Conservation (phyloP, 2,797 vertebrate species). For the Manis javanica region DNA sequence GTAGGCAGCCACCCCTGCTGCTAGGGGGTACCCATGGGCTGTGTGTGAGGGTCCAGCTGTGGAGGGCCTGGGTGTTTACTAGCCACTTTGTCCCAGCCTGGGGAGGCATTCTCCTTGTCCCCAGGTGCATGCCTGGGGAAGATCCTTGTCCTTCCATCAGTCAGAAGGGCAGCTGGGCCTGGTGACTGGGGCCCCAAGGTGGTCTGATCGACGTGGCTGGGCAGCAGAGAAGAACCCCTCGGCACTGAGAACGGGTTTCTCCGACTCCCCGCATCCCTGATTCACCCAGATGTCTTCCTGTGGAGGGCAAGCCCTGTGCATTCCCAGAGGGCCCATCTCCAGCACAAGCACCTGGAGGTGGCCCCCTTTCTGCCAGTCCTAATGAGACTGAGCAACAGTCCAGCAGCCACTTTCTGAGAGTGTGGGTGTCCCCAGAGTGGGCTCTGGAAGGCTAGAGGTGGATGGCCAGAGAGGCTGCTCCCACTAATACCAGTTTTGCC, state of each 20-base stretch:
- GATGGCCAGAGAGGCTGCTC: neutral
- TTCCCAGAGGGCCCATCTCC: neutral
- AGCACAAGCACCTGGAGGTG: rapidly evolving
- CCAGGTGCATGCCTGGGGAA: neutral
- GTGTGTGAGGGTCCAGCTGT: neutral
- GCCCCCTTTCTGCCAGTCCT: neutral
- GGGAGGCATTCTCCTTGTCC: neutral
- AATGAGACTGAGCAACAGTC: neutral
- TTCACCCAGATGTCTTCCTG: neutral
- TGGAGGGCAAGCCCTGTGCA: neutral
- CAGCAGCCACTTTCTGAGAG: neutral
- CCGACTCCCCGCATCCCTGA: neutral
- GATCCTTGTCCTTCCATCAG: neutral
- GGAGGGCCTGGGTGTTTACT: neutral
- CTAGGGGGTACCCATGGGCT: rapidly evolving
- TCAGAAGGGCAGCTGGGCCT: neutral
- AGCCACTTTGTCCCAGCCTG: neutral
- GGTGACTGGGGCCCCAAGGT: neutral
- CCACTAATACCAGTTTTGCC: neutral
- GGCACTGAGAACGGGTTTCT: neutral
- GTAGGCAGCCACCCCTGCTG: too few species aligned
- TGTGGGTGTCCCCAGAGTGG: neutral
- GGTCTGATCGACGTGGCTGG: neutral
- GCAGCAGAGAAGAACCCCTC: neutral
- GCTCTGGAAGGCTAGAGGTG: neutral